Percentiles rank a stretch among this genome's conserved stretches.
Evolutionary conservation across 2,888 invertebrate genomes (phyloP).

Genomic region (Campoplex nolae): DNA sequence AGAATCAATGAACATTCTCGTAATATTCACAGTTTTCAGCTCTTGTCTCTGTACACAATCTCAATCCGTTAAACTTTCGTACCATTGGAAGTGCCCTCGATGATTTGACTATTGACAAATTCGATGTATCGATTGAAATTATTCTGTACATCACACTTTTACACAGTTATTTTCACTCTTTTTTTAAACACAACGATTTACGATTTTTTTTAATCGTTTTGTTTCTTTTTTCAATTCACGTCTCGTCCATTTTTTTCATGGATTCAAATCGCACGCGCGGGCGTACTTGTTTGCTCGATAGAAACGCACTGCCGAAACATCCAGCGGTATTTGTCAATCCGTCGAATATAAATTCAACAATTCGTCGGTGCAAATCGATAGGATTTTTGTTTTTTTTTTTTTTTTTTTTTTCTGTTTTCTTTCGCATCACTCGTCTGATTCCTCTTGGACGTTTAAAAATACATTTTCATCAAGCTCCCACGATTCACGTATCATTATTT

Average conservation of each 20-base stretch:
- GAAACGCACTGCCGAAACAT: slow-evolving; percentile 9
- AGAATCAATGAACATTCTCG: background rate
- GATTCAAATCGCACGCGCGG: background rate
- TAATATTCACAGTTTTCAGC: background rate
- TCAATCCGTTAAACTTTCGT: background rate
- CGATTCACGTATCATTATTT: background rate
- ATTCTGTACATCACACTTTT: slow-evolving; percentile 10
- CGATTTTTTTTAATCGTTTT: background rate
- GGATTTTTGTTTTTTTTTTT: background rate
- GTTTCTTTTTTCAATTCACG: background rate
- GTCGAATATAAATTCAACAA: slow-evolving; percentile 26
- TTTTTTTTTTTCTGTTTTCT: background rate
- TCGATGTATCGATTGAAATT: slow-evolving; percentile 16
- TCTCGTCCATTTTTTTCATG: background rate
- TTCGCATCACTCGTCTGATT: background rate
- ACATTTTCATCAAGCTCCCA: background rate
- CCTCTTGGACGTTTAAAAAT: background rate
- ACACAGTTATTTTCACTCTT: background rate
- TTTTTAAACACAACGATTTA: slow-evolving; percentile 26
- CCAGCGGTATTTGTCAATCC: slow-evolving; percentile 20
- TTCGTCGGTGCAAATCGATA: slow-evolving; percentile 8
- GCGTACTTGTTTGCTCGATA: slow-evolving; percentile 10
- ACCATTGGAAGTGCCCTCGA: background rate
- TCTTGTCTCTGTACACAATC: slow-evolving; percentile 2
- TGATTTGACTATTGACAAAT: slow-evolving; percentile 6